phyloP scores from a whole-genome alignment of 2,888 invertebrate species.

The Plagiodera versicolora region DNA sequence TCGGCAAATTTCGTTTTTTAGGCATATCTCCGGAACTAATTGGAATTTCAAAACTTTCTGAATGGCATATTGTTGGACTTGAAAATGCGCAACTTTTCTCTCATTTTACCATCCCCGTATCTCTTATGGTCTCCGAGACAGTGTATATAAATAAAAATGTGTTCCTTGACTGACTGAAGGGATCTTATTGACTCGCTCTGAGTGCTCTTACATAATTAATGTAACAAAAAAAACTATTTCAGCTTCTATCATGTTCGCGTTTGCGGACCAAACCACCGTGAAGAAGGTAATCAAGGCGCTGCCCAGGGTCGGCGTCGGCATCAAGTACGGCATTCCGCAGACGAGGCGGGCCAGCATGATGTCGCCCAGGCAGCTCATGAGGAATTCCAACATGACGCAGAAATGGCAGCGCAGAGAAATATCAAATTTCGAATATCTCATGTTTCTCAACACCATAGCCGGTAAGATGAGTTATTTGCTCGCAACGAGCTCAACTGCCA shows the following conservation, averaged over 20 bases:
- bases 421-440: constrained; percentile 99
- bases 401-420: constrained; percentile 99
- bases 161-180: too few relatives aligned
- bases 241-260: constrained; percentile 99
- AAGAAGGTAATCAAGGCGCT: constrained; percentile 98
- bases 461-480: constrained; percentile 62
- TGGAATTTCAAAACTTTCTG: too few relatives aligned
- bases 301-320: constrained; percentile 96
- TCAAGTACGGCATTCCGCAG: constrained; percentile 99
- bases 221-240: constrained; percentile 53
- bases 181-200: too few relatives aligned
- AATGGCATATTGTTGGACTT: too few relatives aligned
- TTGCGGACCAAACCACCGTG: constrained; percentile 95
- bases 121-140: too few relatives aligned
- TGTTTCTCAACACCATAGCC: constrained; percentile 99
- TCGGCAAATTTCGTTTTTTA: too few relatives aligned
- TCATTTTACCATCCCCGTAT: too few relatives aligned
- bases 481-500: background rate
- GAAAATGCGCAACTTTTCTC: too few relatives aligned
- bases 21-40: too few relatives aligned
- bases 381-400: constrained; percentile 99
- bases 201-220: too few relatives aligned
- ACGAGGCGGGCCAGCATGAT: constrained; percentile 97
- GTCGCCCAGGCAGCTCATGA: constrained; percentile 97
- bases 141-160: too few relatives aligned